Evolutionary conservation across 2,888 invertebrate genomes (phyloP).

Genomic region (Arctia plantaginis): DNA sequence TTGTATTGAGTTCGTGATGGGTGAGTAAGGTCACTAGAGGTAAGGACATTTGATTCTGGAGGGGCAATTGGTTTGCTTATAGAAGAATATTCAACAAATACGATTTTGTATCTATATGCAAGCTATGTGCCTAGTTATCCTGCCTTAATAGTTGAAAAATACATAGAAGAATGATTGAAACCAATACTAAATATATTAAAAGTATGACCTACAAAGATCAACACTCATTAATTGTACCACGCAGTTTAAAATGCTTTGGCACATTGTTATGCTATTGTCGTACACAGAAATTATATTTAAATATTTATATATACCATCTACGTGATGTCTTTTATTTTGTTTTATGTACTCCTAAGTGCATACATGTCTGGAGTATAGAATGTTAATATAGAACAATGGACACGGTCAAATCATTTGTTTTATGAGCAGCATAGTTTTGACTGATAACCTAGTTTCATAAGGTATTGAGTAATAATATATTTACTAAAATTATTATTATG

Average conservation of each 20-base stretch:
- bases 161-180: neutral
- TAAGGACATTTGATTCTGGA: neutral
- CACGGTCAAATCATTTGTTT: conserved; percentile 11
- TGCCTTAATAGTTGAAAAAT: neutral
- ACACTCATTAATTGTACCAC: conserved; percentile 35
- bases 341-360: neutral
- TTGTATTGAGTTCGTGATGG: neutral
- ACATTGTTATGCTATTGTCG: conserved; percentile 39
- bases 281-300: conserved; percentile 28
- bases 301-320: conserved; percentile 35
- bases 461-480: conserved; percentile 32
- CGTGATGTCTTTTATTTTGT: conserved; percentile 12
- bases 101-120: neutral
- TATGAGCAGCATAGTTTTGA: conserved; percentile 14
- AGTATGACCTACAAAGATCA: conserved; percentile 28
- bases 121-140: too few species aligned
- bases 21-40: neutral
- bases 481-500: conserved; percentile 20
- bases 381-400: conserved; percentile 16
- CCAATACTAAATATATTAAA: conserved; percentile 22
- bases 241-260: conserved; percentile 35
- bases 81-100: neutral
- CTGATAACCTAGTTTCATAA: conserved; percentile 53
- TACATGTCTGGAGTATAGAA: conserved; percentile 12
- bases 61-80: neutral